These are phyloP conservation scores for Lacerta viridis DNA, from an alignment of 2,797 vertebrate species.

Conservation along the genomic window DNA sequence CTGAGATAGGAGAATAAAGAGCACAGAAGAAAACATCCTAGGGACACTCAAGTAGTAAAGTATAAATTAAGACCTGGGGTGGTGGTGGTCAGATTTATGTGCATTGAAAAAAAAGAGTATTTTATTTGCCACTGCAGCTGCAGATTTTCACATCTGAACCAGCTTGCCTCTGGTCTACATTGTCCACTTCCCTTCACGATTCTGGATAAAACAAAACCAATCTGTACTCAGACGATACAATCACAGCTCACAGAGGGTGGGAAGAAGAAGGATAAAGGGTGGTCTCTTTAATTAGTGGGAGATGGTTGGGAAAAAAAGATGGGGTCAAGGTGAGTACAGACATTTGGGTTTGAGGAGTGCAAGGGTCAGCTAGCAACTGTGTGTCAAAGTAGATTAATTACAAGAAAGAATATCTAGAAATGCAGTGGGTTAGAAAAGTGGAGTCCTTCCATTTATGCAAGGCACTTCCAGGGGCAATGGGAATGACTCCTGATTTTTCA, in stretches of 20 bases:
- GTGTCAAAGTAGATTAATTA: neutral
- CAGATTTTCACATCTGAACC: neutral
- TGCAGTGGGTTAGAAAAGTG: neutral
- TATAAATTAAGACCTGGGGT: conserved; percentile 46
- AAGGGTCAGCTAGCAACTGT: neutral
- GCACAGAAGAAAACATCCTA: conserved; percentile 8
- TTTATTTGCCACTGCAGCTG: neutral
- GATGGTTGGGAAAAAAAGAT: neutral
- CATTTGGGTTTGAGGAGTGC: neutral
- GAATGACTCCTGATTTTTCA: no score
- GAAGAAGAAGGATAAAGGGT: neutral
- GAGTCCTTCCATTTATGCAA: neutral
- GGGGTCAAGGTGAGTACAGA: neutral
- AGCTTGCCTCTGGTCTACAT: neutral
- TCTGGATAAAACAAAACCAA: neutral
- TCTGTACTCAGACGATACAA: neutral
- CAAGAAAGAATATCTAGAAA: neutral
- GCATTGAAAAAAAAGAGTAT: neutral
- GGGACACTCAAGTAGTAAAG: conserved; percentile 45
- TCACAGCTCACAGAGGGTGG: neutral
- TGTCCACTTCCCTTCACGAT: neutral
- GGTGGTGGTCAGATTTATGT: neutral
- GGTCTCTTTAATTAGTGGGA: neutral
- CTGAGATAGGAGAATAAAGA: conserved; percentile 51
- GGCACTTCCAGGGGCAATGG: neutral